phyloP scores from a whole-genome alignment of 2,797 vertebrate species.

The Distichodus sexfasciatus region DNA sequence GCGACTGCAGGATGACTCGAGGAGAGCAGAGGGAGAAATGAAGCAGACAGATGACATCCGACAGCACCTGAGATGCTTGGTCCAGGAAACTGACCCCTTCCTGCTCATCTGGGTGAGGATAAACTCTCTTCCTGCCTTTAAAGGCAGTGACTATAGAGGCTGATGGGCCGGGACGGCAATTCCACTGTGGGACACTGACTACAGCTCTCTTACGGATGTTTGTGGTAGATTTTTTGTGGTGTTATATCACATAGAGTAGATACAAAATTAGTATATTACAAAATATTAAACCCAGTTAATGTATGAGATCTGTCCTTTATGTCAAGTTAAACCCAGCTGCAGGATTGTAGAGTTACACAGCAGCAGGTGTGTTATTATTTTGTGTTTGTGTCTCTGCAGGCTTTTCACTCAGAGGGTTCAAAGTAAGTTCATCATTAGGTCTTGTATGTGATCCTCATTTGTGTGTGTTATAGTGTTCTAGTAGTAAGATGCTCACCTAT shows the following conservation, averaged over 20 bases:
- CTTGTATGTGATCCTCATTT: background rate
- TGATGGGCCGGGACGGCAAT: background rate
- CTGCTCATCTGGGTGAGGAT: slow-evolving; percentile 72
- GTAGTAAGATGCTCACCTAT: background rate
- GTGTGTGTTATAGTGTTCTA: background rate
- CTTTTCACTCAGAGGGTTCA: slow-evolving; percentile 72
- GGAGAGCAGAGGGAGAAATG: slow-evolving; percentile 59
- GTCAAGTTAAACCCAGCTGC: no score
- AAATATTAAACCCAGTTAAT: no score
- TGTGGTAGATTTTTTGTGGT: no score
- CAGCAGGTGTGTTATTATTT: background rate
- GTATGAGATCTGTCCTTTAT: no score
- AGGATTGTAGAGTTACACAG: no score
- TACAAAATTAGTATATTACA: no score
- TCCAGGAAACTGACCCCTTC: slow-evolving; percentile 70
- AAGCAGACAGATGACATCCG: slow-evolving; percentile 62
- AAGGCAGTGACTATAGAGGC: background rate
- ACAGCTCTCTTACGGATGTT: no score
- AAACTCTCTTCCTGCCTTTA: background rate
- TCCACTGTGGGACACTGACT: background rate
- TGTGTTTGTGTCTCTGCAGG: slow-evolving; percentile 53
- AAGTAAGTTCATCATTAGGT: slow-evolving; percentile 62
- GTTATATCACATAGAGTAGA: no score
- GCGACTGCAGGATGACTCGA: slow-evolving; percentile 57
- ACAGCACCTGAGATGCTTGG: slow-evolving; percentile 62